Evolutionary conservation across 1,140 invertebrate species (phyloP), one percentile per base, ranked within the genome.

Genomic region (Lethrus apterus): DNA sequence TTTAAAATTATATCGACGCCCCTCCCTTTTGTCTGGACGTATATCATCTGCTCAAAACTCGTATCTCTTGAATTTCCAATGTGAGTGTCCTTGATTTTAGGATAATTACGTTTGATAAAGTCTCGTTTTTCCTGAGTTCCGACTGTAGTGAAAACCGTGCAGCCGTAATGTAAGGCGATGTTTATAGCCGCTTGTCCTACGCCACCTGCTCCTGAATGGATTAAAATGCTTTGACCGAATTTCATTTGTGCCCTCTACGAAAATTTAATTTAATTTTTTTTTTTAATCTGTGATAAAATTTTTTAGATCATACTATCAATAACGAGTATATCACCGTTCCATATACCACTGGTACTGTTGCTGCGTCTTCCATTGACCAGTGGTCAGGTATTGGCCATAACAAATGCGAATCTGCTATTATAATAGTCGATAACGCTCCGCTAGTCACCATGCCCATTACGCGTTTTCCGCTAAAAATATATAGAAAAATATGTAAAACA

Each of bases 191-290:
- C 87, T 59, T 89, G 80, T 0, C 89, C 89, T n/a, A 93, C 85
- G 19, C 87, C 89, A 15, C 89, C 89, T 45, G 82, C 82, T 8
- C 89, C 90, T n/a, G 89, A 83, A 66, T 93, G 90, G 58, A 93
- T 90, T 72, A 13, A 91, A 26, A 26, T 72, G 1, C 70, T 75
- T 51, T 89, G 83, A 2, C 84, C 84, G 38, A 71, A 72, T 45
- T 74, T 65, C 24, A 26, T 7, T 26, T 26, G 5, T 26, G 5
- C 24, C 5, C 29, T 41, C 58, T 0, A 59, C 20, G 26, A 76
- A 72, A 43, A 94, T 72, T 3, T 89, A 83, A 61, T 87, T 89
- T 52, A 86, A 7, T 5, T 26, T 7, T 26, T 18, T 18, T 46
- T 41, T 10, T 40, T 19, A 32, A 59, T 61, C 58, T 67, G 65